phyloP scores from a whole-genome alignment of 2,888 invertebrate species.

The Flabesymbios commensalis region DNA sequence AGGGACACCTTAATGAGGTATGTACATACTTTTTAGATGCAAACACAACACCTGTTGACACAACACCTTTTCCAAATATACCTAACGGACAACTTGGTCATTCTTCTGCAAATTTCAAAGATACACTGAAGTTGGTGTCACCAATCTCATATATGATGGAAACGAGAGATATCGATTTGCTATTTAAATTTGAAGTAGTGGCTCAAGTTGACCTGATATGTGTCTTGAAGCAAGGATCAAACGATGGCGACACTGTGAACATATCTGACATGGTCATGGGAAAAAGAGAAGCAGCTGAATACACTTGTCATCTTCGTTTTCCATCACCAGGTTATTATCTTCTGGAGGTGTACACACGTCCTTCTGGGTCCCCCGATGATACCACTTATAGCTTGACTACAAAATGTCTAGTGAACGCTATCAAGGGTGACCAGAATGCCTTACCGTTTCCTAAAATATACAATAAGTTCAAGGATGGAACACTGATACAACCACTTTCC shows the following conservation, averaged over 20 bases:
- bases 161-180: too few relatives aligned
- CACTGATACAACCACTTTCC: neutral
- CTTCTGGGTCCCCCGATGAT: neutral
- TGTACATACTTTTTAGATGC: neutral
- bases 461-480: neutral
- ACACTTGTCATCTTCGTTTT: too few relatives aligned
- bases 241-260: too few relatives aligned
- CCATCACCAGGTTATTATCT: neutral
- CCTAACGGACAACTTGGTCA: neutral
- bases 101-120: too few relatives aligned
- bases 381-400: neutral
- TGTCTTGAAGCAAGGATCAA: too few relatives aligned
- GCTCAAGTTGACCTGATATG: too few relatives aligned
- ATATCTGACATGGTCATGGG: too few relatives aligned
- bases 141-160: too few relatives aligned
- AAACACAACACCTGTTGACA: neutral
- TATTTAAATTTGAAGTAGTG: too few relatives aligned
- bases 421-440: too few relatives aligned
- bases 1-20: neutral
- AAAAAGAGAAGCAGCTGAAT: too few relatives aligned
- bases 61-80: neutral
- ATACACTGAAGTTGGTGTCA: too few relatives aligned
- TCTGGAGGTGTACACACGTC: neutral
- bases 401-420: neutral
- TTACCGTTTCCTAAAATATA: neutral